Conservation (phyloP, 2,797 vertebrate species). For the Scolopax bukidnonensis region DNA sequence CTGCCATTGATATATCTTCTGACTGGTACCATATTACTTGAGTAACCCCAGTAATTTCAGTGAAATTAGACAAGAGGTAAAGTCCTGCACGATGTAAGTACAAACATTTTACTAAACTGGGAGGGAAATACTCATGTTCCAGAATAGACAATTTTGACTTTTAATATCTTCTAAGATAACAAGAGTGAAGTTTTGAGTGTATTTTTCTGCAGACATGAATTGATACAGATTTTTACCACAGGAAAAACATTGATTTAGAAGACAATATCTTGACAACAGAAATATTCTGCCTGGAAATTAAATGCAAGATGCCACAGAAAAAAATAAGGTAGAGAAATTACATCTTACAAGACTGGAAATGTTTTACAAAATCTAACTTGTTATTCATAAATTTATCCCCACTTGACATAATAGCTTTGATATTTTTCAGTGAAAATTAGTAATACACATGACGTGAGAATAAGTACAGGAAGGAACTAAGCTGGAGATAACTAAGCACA, state of each 20-base stretch:
- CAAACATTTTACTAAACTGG: background rate
- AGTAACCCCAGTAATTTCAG: conserved; percentile 24
- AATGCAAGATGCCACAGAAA: background rate
- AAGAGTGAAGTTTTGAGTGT: background rate
- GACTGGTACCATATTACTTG: background rate
- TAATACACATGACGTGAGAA: background rate
- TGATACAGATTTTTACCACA: background rate
- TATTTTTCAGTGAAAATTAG: background rate
- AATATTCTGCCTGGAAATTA: background rate
- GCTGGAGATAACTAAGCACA: background rate
- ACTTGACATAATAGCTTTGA: background rate
- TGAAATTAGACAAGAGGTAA: background rate
- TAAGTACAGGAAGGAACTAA: background rate
- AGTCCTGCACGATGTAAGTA: background rate
- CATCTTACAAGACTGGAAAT: background rate
- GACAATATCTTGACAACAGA: background rate
- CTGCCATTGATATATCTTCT: background rate
- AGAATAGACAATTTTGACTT: background rate
- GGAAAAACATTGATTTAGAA: background rate
- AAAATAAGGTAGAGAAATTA: background rate
- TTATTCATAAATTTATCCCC: background rate
- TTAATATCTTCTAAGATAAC: background rate
- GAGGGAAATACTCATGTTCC: background rate
- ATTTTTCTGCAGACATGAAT: background rate
- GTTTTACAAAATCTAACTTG: background rate